Evolutionary conservation across 92 coral and sea anemone genomes (phyloP).

Genomic region (Porites cylindrica): DNA sequence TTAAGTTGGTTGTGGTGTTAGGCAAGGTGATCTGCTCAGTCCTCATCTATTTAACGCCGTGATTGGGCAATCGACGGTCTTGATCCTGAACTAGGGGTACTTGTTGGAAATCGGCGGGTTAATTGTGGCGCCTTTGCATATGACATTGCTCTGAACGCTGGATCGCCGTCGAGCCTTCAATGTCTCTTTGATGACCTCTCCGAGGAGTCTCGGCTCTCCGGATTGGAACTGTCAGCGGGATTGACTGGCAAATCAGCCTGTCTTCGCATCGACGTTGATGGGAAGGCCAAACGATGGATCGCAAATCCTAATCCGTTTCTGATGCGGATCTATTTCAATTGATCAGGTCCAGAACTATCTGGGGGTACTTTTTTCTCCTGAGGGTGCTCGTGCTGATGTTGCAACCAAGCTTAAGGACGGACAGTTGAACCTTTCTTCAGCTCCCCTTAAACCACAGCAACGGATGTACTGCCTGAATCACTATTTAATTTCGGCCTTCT

Average conservation of each 20-base stretch:
- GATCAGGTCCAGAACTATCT: not conserved
- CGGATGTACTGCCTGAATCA: not conserved
- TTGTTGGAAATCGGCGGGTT: not conserved
- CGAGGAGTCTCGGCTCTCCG: not conserved
- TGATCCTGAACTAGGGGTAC: no score
- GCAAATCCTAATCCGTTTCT: conserved; percentile 7
- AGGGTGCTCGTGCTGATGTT: not conserved
- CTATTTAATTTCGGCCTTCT: conserved; percentile 13
- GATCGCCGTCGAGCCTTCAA: not conserved
- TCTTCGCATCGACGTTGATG: conserved; percentile 29
- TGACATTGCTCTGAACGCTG: not conserved
- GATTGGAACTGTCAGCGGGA: not conserved
- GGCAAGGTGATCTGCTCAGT: conserved; percentile 26
- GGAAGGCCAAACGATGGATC: conserved; percentile 5
- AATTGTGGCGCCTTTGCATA: conserved; percentile 15
- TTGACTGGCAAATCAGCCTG: conserved; percentile 10
- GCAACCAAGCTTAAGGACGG: not conserved
- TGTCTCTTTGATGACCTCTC: not conserved
- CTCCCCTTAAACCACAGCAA: conserved; percentile 61
- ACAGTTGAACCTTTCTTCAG: not conserved
- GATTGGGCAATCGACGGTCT: not conserved
- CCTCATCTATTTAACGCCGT: conserved; percentile 15
- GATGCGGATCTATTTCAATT: no score
- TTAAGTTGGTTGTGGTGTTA: not conserved
- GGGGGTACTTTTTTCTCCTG: conserved; percentile 3